Evolutionary conservation across 64 coral and sea anemone species (phyloP).

Genomic region (Stylophora pistillata): DNA sequence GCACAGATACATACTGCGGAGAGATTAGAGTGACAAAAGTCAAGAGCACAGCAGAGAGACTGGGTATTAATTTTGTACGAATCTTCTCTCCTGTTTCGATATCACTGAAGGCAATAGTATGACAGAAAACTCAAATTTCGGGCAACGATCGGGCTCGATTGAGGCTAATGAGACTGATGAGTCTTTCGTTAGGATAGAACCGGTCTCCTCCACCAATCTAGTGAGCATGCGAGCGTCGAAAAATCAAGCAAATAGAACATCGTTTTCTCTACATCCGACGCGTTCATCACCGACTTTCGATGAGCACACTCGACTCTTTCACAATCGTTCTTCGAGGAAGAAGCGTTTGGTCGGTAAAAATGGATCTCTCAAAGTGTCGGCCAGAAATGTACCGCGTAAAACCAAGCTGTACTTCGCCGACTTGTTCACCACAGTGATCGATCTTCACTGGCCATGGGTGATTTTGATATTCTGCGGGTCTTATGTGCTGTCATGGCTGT

Average conservation of each 20-base stretch:
- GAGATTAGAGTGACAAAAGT: too few relatives aligned
- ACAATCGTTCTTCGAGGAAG: constrained; percentile 13
- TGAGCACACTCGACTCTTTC: background rate
- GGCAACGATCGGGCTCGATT: background rate
- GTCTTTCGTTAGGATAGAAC: constrained; percentile 1
- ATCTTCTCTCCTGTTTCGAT: background rate
- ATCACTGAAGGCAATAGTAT: background rate
- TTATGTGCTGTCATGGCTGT: constrained; percentile 78
- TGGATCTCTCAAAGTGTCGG: constrained; percentile 66
- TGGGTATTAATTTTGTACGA: background rate
- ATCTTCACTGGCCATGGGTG: constrained; percentile 77
- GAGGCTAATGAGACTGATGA: background rate
- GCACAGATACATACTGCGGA: too few relatives aligned
- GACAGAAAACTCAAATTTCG: background rate
- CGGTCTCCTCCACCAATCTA: background rate
- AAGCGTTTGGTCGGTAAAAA: constrained; percentile 76
- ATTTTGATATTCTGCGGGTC: constrained; percentile 64
- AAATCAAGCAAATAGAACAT: background rate
- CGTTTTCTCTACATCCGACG: background rate
- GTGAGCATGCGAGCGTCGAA: background rate
- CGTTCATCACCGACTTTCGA: constrained; percentile 22
- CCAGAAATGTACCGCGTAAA: constrained; percentile 69
- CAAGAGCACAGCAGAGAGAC: background rate
- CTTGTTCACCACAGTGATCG: constrained; percentile 86
- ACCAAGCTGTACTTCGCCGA: constrained; percentile 78